Evolutionary conservation across 2,113 vertebrate species (phyloP), one percentile per base, ranked within the genome.

Genomic region (Brienomyrus brachyistius): DNA sequence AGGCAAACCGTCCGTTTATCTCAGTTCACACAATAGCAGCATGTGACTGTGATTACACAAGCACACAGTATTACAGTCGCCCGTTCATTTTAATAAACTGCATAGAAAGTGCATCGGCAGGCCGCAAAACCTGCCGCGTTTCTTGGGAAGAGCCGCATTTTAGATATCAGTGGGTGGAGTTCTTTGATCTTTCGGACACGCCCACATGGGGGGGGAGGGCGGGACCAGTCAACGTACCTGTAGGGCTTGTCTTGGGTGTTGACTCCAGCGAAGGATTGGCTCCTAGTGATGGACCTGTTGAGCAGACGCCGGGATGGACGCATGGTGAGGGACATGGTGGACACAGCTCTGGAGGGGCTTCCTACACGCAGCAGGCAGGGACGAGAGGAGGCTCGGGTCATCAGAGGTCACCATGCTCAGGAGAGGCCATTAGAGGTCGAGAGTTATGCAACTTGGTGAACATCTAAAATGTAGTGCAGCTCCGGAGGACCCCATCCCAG

Each of bases 261-360:
- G 94, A 98, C 97, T 89, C 98, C 98, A 3, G 97, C 97, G 17
- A 98, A 99, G 90, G 98, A 99, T 94, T 99, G 98, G 94, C 98
- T 99, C 94, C 98, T 99, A 98, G 92, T 97, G 96, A 99, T 97
- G 95, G 96, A 96, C 93, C 94, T 95, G 92, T 95, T 93, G 70
- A 96, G 94, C 92, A 96, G 94, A 88, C 96, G 96, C 92, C 97
- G 97, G 92, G 96, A 94, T 0, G 97, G 98, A 89, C 97, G 97
- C 94, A 96, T 96, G 1, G 98, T 98, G 92, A 99, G 97, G 7
- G 98, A 98, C 98, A 99, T 99, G 91, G 97, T 97, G 91, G 98
- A 99, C 92, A 95, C 96, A 90, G 97, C 95, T 95, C 96, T 96
- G 93, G 97, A 96, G 88, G 97, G 97, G 94, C 96, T 96, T 97